Conservation (phyloP, 2,888 invertebrate genomes). For the Arctia plantaginis region DNA sequence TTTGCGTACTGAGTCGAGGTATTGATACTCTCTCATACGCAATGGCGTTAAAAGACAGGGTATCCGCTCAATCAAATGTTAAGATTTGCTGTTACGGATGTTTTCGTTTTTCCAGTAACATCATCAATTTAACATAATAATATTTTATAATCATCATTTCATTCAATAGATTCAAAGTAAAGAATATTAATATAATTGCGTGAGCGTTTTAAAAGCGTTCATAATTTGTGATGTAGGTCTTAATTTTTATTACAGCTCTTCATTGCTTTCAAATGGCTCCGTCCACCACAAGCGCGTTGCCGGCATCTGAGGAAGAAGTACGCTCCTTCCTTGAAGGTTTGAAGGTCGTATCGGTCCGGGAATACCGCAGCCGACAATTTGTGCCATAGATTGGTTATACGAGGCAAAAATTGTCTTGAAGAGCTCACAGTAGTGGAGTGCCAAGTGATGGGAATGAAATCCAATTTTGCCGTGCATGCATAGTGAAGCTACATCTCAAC, state of each 20-base stretch:
- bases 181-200: background rate
- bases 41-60: slow-evolving; percentile 43
- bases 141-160: background rate
- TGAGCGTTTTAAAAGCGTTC: background rate
- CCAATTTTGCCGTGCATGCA: too few species aligned
- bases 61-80: slow-evolving; percentile 40
- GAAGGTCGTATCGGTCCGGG: too few species aligned
- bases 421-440: too few species aligned
- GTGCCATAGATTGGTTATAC: too few species aligned
- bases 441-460: too few species aligned
- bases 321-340: too few species aligned
- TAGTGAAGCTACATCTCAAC: too few species aligned
- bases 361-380: too few species aligned
- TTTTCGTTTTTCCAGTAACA: background rate
- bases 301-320: too few species aligned
- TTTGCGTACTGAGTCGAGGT: slow-evolving; percentile 62
- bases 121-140: background rate
- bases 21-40: slow-evolving; percentile 57
- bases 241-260: background rate
- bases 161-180: background rate
- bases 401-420: too few species aligned
- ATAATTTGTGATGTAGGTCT: background rate
- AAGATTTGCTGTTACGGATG: slow-evolving; percentile 3
- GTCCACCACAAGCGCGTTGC: too few species aligned
- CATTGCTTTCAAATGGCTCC: background rate